Percentiles rank a stretch among this genome's conserved stretches.
These are phyloP conservation scores for Thaleichthys pacificus DNA, from an alignment of 2,797 vertebrate genomes.

Conservation along the genomic window DNA sequence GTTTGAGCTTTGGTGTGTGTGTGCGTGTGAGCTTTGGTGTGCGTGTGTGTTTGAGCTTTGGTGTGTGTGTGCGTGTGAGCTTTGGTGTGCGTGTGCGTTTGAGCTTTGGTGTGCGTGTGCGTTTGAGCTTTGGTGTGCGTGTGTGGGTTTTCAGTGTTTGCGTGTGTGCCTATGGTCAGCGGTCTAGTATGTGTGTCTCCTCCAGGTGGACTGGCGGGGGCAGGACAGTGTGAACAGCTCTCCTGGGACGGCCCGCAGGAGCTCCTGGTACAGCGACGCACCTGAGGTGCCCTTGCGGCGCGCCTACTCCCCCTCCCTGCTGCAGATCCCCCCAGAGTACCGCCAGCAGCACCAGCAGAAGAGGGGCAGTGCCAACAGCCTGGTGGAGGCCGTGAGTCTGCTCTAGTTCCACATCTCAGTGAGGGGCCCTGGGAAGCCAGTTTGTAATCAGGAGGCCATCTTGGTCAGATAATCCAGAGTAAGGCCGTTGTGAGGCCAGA, in stretches of 20 bases:
- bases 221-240: slow-evolving; percentile 83
- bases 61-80: no score
- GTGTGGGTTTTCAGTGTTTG: no score
- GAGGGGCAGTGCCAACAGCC: slow-evolving; percentile 90
- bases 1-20: not conserved
- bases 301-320: slow-evolving; percentile 82
- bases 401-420: not conserved
- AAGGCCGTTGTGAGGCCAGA: no score
- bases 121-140: not conserved
- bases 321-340: slow-evolving; percentile 83
- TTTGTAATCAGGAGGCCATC: not conserved
- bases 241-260: slow-evolving; percentile 83
- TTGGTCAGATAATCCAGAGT: not conserved
- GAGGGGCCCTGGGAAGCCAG: no score
- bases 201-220: slow-evolving; percentile 85
- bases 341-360: slow-evolving; percentile 83
- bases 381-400: slow-evolving; percentile 93
- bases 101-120: not conserved
- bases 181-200: not conserved
- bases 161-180: not conserved
- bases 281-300: slow-evolving; percentile 72
- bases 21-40: not conserved
- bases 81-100: not conserved
- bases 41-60: no score
- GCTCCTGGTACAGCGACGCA: slow-evolving; percentile 91